A percentile compares a stretch with the other conserved stretches of the same genome.
These are phyloP conservation scores for Anoplius nigerrimus DNA, from an alignment of 2,888 invertebrate genomes.

Conservation along the genomic window DNA sequence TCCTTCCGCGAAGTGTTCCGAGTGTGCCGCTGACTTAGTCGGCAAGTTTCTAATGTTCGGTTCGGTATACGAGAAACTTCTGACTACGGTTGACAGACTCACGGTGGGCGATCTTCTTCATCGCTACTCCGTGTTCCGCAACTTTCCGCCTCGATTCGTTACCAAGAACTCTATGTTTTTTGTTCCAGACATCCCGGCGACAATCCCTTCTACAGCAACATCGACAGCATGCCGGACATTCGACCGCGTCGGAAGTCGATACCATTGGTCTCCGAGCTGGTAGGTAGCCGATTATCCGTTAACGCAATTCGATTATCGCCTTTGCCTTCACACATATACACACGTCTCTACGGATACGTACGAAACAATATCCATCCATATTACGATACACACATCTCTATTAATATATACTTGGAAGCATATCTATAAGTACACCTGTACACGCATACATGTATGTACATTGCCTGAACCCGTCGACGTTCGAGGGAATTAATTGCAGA, in stretches of 20 bases:
- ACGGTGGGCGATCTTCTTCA: too few relatives aligned
- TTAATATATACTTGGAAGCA: background rate
- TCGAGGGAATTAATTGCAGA: constrained; percentile 59
- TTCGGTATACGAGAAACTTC: too few relatives aligned
- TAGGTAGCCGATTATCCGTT: constrained; percentile 79
- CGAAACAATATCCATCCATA: background rate
- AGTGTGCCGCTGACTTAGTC: too few relatives aligned
- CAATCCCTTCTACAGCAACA: constrained; percentile 99
- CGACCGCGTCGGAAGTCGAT: constrained; percentile 97
- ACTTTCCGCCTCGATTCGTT: background rate
- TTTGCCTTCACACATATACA: constrained; percentile 31
- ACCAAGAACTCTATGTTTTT: too few relatives aligned
- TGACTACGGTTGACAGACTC: too few relatives aligned
- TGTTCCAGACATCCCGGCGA: constrained; percentile 89
- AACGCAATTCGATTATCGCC: constrained; percentile 22
- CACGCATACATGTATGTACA: constrained; percentile 44
- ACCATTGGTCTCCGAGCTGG: constrained; percentile 98
- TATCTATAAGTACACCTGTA: constrained; percentile 35
- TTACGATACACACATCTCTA: background rate
- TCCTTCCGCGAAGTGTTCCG: too few relatives aligned
- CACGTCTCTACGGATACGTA: background rate
- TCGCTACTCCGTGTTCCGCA: too few relatives aligned
- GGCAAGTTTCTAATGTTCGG: too few relatives aligned
- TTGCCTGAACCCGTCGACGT: constrained; percentile 63
- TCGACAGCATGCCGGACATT: constrained; percentile 99